Conservation (phyloP, 2,797 vertebrate genomes). For the Hybognathus amarus region DNA sequence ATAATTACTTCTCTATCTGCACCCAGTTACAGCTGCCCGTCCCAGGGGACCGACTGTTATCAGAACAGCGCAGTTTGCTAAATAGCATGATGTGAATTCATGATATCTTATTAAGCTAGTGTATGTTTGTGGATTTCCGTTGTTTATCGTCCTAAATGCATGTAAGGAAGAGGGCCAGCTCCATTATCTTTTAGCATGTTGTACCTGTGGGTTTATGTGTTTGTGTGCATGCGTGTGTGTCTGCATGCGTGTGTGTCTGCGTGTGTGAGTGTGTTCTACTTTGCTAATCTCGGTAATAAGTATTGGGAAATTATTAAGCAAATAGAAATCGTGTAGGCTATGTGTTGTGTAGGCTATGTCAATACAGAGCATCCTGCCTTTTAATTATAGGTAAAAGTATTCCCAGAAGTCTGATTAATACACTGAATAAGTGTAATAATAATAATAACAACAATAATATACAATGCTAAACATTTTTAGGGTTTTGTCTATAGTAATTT, state of each 20-base stretch:
- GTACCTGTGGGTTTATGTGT: background rate
- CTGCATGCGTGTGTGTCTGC: background rate
- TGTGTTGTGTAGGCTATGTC: too few relatives aligned
- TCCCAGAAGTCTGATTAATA: background rate
- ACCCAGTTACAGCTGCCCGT: background rate
- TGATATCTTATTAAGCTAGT: conserved; percentile 34
- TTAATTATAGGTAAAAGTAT: background rate
- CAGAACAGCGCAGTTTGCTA: conserved; percentile 19
- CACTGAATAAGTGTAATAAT: background rate
- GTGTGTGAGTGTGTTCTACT: conserved; percentile 3
- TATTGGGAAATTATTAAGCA: conserved; percentile 14
- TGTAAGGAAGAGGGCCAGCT: background rate
- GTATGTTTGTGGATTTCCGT: background rate
- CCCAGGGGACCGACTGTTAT: conserved; percentile 30
- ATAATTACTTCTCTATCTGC: conserved; percentile 48
- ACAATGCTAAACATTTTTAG: background rate
- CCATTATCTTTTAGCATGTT: conserved; percentile 11
- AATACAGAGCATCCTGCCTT: background rate
- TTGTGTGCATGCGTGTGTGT: background rate
- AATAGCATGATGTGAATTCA: conserved; percentile 43
- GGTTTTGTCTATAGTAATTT: background rate
- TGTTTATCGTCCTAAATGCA: conserved; percentile 20
- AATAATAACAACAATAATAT: background rate
- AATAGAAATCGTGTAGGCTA: background rate
- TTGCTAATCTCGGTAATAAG: conserved; percentile 37